These are phyloP conservation scores for Sinocyclocheilus maitianheensis DNA, from an alignment of 2,113 vertebrate species.

Conservation along the genomic window DNA sequence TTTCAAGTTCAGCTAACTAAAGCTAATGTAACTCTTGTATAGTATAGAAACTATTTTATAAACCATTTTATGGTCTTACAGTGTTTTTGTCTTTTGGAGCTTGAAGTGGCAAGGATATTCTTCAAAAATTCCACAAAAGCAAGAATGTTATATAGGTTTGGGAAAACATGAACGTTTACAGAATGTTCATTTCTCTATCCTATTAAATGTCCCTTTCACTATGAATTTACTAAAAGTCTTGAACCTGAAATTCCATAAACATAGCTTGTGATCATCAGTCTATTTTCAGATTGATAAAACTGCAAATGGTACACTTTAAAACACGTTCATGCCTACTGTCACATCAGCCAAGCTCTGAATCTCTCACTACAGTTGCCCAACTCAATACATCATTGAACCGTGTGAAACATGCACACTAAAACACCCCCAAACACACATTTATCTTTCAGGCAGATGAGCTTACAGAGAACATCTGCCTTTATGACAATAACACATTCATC, in stretches of 20 bases:
- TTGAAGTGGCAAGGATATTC: neutral
- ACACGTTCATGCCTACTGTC: neutral
- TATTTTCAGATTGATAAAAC: neutral
- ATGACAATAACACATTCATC: slow-evolving; percentile 33
- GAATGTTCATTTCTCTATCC: neutral
- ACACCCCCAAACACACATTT: neutral
- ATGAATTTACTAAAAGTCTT: too few species aligned
- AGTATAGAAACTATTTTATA: neutral
- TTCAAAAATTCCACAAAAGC: neutral
- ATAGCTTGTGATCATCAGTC: neutral
- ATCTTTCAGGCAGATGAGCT: slow-evolving; percentile 34
- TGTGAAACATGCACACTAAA: neutral
- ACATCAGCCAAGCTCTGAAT: neutral
- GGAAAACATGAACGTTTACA: neutral
- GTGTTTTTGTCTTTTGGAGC: neutral
- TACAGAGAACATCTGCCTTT: slow-evolving; percentile 29
- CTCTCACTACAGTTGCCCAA: neutral
- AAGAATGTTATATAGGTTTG: neutral
- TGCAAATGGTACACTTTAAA: neutral
- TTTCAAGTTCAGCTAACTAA: too few species aligned
- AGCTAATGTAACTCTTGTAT: too few species aligned
- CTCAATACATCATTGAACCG: slow-evolving; percentile 35
- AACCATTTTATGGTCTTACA: neutral
- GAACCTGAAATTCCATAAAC: neutral
- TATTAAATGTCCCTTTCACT: neutral